Evolutionary conservation across 2,113 vertebrate genomes (phyloP), one percentile per base, ranked within the genome.

Genomic region (Dolichotis patagonum): DNA sequence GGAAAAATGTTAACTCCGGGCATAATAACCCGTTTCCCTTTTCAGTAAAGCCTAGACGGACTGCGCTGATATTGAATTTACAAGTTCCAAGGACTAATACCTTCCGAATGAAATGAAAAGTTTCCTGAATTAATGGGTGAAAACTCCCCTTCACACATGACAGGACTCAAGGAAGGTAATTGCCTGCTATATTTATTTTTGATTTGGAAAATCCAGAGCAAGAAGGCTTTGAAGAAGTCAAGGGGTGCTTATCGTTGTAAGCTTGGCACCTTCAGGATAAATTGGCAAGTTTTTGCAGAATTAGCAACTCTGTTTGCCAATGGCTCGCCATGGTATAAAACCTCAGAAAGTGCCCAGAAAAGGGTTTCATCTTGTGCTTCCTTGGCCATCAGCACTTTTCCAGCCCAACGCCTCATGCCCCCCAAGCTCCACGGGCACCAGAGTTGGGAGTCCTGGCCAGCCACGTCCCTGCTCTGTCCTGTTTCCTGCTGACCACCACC

Each of bases 201-300:
- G 16, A 96, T 95, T 96, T 96, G 91, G 93, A 92, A 97, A 96
- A 93, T 54, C 65, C 54, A 88, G 90, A 88, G 93, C 86, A 41
- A 96, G 96, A 46, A 97, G 62, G 73, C 97, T 98, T 96, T 97
- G 96, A 98, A 97, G 97, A 98, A 93, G 93, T 91, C 94, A 97
- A 91, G 95, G 98, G 95, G 95, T 97, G 97, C 94, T 93, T 97
- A 89, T 94, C 96, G 94, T 92, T 95, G 80, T 63, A 98, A 96
- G 97, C 96, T 92, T 35, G 81, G 96, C 94, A 97, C 95, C 92
- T 96, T 85, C 0, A 91, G 95, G 87, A 91, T 95, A 92, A 78
- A 96, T 91, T 30, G 91, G 92, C 56, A 94, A 96, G 95, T 73
- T 67, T 88, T 65, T 91, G 54, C 43, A 81, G n/a, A 88, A 60